These are phyloP conservation scores for Pollicipes pollicipes DNA, from an alignment of 1,140 invertebrate species.

Conservation along the genomic window DNA sequence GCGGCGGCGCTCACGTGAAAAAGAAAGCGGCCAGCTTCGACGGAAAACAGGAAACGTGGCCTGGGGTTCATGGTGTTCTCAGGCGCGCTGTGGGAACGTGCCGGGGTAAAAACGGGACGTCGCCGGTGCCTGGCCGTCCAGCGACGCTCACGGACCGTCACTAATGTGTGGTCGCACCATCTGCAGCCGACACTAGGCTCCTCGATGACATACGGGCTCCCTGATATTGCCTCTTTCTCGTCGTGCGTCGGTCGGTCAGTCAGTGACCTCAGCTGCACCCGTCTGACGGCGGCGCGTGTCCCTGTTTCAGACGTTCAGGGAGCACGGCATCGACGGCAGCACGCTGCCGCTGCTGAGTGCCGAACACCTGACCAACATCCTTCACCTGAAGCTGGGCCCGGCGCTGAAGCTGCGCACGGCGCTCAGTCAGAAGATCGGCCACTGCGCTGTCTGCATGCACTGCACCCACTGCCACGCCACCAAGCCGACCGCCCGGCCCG, in stretches of 20 bases:
- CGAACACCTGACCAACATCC: conserved; percentile 70
- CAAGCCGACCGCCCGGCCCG: no score
- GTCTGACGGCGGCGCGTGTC: no score
- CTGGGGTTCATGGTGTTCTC: not conserved
- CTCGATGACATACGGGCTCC: no score
- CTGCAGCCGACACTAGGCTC: no score
- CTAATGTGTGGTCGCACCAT: not conserved
- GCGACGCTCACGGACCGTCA: not conserved
- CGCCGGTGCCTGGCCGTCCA: not conserved
- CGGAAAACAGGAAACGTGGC: conserved; percentile 1
- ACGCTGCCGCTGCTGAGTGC: conserved; percentile 71
- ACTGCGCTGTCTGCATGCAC: conserved; percentile 47
- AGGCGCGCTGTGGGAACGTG: not conserved
- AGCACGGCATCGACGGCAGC: conserved; percentile 76
- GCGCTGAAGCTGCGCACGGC: conserved; percentile 71
- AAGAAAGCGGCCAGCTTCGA: not conserved
- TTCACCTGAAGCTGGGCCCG: conserved; percentile 83
- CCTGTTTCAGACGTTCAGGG: conserved; percentile 86
- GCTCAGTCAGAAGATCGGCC: conserved; percentile 55
- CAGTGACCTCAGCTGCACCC: no score
- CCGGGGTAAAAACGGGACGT: not conserved
- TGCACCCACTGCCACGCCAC: conserved; percentile 45
- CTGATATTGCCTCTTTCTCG: no score
- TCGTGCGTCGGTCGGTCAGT: no score
- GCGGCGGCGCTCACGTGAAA: not conserved